Conservation (phyloP, 2,888 invertebrate species). For the Parnassius glacialis region DNA sequence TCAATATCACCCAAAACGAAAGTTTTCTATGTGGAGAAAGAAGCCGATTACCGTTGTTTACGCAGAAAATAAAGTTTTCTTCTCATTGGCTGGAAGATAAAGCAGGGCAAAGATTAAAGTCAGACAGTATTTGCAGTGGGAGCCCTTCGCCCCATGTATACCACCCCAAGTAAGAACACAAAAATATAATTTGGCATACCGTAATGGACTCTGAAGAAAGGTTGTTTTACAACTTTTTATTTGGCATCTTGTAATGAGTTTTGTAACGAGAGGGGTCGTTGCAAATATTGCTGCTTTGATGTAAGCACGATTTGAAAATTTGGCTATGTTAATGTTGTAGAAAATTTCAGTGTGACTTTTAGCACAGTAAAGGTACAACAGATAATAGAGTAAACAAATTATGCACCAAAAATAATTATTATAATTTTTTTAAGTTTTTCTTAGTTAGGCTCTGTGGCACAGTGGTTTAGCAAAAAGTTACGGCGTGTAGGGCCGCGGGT, state of each 20-base stretch:
- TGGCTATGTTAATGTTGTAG: constrained; percentile 33
- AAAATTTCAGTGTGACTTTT: constrained; percentile 31
- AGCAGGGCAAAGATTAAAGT: constrained; percentile 72
- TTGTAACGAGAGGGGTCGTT: constrained; percentile 57
- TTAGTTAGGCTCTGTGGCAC: no score
- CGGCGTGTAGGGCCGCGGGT: no score
- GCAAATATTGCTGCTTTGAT: constrained; percentile 51
- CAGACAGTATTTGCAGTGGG: constrained; percentile 65
- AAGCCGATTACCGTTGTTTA: constrained; percentile 53
- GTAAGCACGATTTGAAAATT: constrained; percentile 47
- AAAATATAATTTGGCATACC: constrained; percentile 76
- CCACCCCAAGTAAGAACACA: constrained; percentile 63
- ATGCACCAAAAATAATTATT: no score
- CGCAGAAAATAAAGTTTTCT: constrained; percentile 76
- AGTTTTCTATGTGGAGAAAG: constrained; percentile 57
- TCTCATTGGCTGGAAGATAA: constrained; percentile 69
- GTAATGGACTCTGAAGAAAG: constrained; percentile 68
- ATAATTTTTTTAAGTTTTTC: no score
- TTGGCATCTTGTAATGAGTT: constrained; percentile 75
- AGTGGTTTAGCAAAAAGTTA: no score
- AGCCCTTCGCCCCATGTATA: constrained; percentile 63
- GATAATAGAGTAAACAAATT: no score
- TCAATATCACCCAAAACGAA: constrained; percentile 54
- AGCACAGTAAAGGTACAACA: not conserved
- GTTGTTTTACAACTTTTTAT: constrained; percentile 75